Evolutionary conservation across 1,140 invertebrate species (phyloP), one percentile per base, ranked within the genome.

Genomic region (Bombus breviceps): DNA sequence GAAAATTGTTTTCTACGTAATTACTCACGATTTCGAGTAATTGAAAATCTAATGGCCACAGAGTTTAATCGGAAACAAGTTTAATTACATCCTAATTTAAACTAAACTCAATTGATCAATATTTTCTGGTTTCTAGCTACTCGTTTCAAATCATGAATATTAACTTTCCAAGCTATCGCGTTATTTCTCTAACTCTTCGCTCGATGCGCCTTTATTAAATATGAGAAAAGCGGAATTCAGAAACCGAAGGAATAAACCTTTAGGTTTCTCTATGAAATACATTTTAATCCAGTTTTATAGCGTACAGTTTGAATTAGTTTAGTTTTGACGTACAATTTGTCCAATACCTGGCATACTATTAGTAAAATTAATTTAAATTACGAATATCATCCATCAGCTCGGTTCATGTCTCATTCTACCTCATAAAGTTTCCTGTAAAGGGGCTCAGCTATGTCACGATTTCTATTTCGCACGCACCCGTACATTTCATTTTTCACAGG

Each of bases 331-430:
- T 5, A n/a, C 4, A 66, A 1, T 66, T 8, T 66, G 0, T 5
- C 15, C 64, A 18, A 34, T 66, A 66, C 32, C n/a, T 18, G 64
- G 64, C 15, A 18, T 8, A 15, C 1, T 5, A 15, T 32, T 15
- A 34, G 6, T 8, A 13, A 66, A 18, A 32, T 18, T 18, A 32
- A 66, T 32, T 68, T 9, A 39, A 25, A 28, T 39, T 12, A 28
- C 68, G 18, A 69, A 69, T 25, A 25, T 4, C 5, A 39, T 69
- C 34, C 37, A 25, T 28, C 37, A 28, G 4, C 34, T 22, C 47
- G 0, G 22, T 9, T 25, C 37, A 0, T 2, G 68, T 28, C 22
- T 13, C 37, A 28, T 69, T 13, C 37, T 1, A 4, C 4, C 22
- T 39, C 22, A 10, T 25, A 22, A 39, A 39, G 4, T 69, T 69